Evolutionary conservation across 2,113 vertebrate genomes (phyloP).

Genomic region (Dromiciops gliroides): DNA sequence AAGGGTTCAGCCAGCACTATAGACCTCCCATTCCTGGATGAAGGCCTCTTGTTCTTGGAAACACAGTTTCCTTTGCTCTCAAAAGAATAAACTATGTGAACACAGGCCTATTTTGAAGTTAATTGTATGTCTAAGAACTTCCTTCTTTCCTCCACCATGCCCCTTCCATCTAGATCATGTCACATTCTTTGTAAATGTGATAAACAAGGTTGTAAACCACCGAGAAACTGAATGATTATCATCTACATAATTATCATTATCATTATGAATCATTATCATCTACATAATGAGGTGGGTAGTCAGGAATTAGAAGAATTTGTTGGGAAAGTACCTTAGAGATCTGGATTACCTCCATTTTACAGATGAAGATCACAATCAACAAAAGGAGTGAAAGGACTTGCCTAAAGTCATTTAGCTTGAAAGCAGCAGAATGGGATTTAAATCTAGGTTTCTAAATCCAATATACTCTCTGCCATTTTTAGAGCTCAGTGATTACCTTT

Average conservation of each 20-base stretch:
- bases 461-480: not conserved
- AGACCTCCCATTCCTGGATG: not conserved
- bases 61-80: not conserved
- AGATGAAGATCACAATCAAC: conserved; percentile 32
- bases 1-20: not conserved
- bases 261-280: no score
- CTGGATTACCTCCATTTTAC: not conserved
- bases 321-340: not conserved
- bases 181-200: not conserved
- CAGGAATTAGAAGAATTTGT: not conserved
- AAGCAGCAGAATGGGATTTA: fast-evolving
- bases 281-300: no score
- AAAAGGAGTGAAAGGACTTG: not conserved
- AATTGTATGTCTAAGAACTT: not conserved
- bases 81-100: not conserved
- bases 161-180: not conserved
- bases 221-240: no score
- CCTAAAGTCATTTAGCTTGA: not conserved
- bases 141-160: not conserved
- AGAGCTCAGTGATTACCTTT: not conserved
- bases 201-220: not conserved
- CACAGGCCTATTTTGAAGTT: not conserved
- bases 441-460: not conserved
- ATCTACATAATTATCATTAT: no score
- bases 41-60: not conserved